phyloP scores from a whole-genome alignment of 2,888 invertebrate genomes.

The Lasioglossum calceatum region DNA sequence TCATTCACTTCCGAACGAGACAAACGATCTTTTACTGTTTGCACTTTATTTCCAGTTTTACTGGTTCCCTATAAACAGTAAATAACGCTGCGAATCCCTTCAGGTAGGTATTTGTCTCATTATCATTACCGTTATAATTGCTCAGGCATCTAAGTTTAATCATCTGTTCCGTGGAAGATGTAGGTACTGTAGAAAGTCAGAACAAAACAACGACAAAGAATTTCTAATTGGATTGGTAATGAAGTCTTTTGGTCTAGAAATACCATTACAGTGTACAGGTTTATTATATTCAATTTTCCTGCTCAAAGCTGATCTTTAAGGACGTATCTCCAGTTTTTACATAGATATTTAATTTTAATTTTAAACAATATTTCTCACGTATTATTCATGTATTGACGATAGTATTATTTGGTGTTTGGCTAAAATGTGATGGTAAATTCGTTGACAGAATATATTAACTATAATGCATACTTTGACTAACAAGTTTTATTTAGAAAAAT shows the following conservation, averaged over 20 bases:
- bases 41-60: conserved; percentile 18
- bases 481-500: too few species aligned
- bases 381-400: too few species aligned
- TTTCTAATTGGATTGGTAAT: neutral
- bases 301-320: too few species aligned
- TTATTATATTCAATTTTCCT: neutral
- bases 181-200: neutral
- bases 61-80: conserved; percentile 7
- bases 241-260: neutral
- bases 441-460: too few species aligned
- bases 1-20: conserved; percentile 34
- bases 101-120: neutral
- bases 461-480: too few species aligned
- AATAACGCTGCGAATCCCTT: neutral
- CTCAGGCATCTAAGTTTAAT: neutral
- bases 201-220: too few species aligned
- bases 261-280: neutral
- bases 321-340: too few species aligned
- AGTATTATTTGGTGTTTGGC: too few species aligned
- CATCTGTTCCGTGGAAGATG: neutral
- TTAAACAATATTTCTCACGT: too few species aligned
- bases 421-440: too few species aligned
- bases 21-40: conserved; percentile 27
- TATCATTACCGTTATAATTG: neutral
- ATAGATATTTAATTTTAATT: too few species aligned